phyloP scores from a whole-genome alignment of 2,888 invertebrate species.

The Metalampra italica region DNA sequence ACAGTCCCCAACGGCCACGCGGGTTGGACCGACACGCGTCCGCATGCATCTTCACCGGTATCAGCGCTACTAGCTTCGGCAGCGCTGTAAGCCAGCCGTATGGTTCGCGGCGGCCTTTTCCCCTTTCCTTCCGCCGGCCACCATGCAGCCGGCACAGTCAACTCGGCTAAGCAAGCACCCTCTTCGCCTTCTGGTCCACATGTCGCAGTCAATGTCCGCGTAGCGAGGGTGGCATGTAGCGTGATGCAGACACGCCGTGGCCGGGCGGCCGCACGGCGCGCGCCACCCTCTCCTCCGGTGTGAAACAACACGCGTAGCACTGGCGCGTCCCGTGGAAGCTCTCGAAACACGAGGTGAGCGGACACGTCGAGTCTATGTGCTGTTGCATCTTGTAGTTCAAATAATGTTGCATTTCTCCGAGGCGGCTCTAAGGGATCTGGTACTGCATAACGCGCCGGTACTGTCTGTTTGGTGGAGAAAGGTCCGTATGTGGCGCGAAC shows the following conservation, averaged over 20 bases:
- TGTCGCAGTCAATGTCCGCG: slow-evolving; percentile 86
- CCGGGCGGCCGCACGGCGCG: slow-evolving; percentile 82
- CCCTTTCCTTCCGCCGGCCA: slow-evolving; percentile 86
- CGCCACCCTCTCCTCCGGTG: slow-evolving; percentile 91
- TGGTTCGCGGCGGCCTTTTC: slow-evolving; percentile 84
- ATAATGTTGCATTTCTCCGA: slow-evolving; percentile 77
- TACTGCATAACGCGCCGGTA: slow-evolving; percentile 92
- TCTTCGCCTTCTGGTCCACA: slow-evolving; percentile 96
- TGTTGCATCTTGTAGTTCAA: slow-evolving; percentile 80
- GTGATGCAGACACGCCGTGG: slow-evolving; percentile 90
- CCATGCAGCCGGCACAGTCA: slow-evolving; percentile 94
- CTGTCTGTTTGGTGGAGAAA: slow-evolving; percentile 96
- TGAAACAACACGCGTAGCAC: slow-evolving; percentile 96
- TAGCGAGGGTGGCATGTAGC: slow-evolving; percentile 83
- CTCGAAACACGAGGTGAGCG: slow-evolving; percentile 93
- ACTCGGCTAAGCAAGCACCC: slow-evolving; percentile 93
- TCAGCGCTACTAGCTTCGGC: slow-evolving; percentile 87
- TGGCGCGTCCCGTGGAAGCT: slow-evolving; percentile 92
- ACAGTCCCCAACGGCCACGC: slow-evolving; percentile 82
- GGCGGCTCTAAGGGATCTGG: slow-evolving; percentile 88
- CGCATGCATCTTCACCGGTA: slow-evolving; percentile 84
- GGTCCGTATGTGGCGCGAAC: slow-evolving; percentile 96
- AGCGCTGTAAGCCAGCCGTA: slow-evolving; percentile 92
- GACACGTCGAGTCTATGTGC: slow-evolving; percentile 92
- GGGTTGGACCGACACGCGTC: slow-evolving; percentile 82